phyloP scores from a whole-genome alignment of 2,888 invertebrate species.

The Selenia dentaria region DNA sequence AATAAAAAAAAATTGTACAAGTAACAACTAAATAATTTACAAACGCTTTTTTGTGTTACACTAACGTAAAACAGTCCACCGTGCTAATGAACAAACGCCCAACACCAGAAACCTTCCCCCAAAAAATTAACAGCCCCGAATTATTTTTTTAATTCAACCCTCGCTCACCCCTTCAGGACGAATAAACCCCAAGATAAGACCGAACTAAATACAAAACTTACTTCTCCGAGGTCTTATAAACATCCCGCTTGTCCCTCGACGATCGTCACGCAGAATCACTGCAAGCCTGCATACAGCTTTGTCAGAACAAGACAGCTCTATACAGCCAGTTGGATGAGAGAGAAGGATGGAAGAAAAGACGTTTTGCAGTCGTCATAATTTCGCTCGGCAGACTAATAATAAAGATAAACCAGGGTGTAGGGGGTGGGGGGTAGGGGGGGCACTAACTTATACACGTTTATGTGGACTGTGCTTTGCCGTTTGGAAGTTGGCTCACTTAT shows the following conservation, averaged over 20 bases:
- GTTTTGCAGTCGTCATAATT: slow-evolving; percentile 86
- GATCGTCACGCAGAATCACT: slow-evolving; percentile 68
- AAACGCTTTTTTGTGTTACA: too few species aligned
- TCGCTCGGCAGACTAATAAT: slow-evolving; percentile 83
- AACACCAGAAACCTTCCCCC: not conserved
- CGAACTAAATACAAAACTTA: slow-evolving; percentile 63
- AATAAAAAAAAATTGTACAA: too few species aligned
- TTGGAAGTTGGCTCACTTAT: slow-evolving; percentile 35
- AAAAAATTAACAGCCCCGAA: slow-evolving; percentile 33
- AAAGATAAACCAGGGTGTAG: slow-evolving; percentile 74
- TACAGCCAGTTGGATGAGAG: slow-evolving; percentile 21
- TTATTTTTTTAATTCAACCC: slow-evolving; percentile 54
- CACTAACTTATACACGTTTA: slow-evolving; percentile 33
- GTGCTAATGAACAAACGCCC: slow-evolving; percentile 4
- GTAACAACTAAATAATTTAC: too few species aligned
- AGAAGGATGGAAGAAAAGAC: slow-evolving; percentile 55
- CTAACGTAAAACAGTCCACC: not conserved
- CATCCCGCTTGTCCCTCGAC: slow-evolving; percentile 56
- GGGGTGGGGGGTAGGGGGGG: slow-evolving; percentile 20
- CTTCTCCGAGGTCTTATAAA: slow-evolving; percentile 66
- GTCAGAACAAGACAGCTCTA: slow-evolving; percentile 43
- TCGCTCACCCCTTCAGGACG: slow-evolving; percentile 47
- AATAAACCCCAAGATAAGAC: slow-evolving; percentile 62
- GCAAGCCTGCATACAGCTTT: slow-evolving; percentile 60
- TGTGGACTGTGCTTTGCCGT: slow-evolving; percentile 28